Conservation (phyloP, 1,140 invertebrate species). For the Pemphigus obesinymphae region DNA sequence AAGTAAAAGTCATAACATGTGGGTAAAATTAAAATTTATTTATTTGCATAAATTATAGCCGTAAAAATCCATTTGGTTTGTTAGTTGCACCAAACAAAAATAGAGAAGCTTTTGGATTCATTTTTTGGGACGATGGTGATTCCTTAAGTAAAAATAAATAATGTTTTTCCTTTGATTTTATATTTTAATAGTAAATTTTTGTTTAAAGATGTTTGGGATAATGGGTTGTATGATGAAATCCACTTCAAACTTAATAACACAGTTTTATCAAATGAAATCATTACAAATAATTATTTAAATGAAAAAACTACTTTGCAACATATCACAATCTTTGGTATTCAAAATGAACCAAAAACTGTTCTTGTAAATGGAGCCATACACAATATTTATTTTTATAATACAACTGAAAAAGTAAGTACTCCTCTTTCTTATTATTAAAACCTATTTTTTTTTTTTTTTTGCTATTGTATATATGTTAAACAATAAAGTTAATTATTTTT, state of each 20-base stretch:
- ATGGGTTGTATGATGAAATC: conserved; percentile 12
- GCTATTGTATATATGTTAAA: too few species aligned
- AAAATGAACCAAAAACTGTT: conserved; percentile 14
- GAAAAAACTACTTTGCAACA: conserved; percentile 10
- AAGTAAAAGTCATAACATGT: background rate
- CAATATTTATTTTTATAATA: conserved; percentile 9
- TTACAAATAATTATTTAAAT: conserved; percentile 19
- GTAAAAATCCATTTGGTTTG: conserved; percentile 53
- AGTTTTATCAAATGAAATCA: background rate
- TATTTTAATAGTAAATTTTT: background rate
- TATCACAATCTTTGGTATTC: conserved; percentile 21
- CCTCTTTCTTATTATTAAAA: background rate
- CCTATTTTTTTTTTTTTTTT: background rate
- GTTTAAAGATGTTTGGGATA: conserved; percentile 23
- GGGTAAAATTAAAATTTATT: background rate
- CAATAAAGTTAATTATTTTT: too few species aligned
- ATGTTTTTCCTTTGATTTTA: background rate
- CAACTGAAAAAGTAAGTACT: conserved; percentile 22
- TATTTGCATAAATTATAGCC: conserved; percentile 48
- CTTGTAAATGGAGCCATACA: background rate
- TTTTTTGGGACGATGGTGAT: conserved; percentile 58
- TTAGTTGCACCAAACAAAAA: conserved; percentile 51
- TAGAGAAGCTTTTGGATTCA: conserved; percentile 50
- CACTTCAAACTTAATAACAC: conserved; percentile 11
- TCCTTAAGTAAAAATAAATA: conserved; percentile 44